Evolutionary conservation across 2,113 vertebrate species (phyloP), one percentile per base, ranked within the genome.

Genomic region (Lycaon pictus): DNA sequence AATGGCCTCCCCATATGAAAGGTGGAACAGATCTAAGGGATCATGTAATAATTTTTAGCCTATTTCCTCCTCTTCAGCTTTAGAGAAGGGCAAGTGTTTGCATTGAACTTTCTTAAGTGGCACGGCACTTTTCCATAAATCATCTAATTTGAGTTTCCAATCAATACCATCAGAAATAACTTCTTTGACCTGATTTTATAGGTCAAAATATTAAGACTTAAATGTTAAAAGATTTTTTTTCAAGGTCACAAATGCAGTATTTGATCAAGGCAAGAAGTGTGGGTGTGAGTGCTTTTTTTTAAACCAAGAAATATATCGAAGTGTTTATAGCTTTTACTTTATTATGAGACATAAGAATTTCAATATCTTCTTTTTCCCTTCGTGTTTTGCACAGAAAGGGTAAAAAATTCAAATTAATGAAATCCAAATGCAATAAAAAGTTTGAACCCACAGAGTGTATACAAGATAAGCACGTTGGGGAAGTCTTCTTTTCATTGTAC

Each of bases 351-450:
- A 25, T 62, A 72, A 53, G 25, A 60, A n/a, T 71, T 56, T 74
- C 3, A 13, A 35, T 48, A 51, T 43, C 87, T 80, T 76, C 10
- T 69, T 86, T 84, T 92, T 58, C 58, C 19, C 9, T 86, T 55
- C 4, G 55, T 0, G 27, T 80, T 96, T 60, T 86, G 9, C 4
- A 88, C 87, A 81, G 43, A 80, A 82, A 71, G n/a, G 27, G 1
- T 71, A 93, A 48, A 92, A 13, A 82, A 92, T 94, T 88, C 25
- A 63, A 95, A 91, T 95, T 72, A 55, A 67, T 71, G 5, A 81
- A 91, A 67, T 37, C 48, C 2, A 65, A 65, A 23, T 1, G 77
- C 32, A 90, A 74, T 53, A 23, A 51, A 90, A 88, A 55, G 3
- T 23, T 15, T 15, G 16, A 53, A 32, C 22, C 81, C 90, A 62